Conservation (phyloP, 2,888 invertebrate genomes). For the Liodrosophila aerea region DNA sequence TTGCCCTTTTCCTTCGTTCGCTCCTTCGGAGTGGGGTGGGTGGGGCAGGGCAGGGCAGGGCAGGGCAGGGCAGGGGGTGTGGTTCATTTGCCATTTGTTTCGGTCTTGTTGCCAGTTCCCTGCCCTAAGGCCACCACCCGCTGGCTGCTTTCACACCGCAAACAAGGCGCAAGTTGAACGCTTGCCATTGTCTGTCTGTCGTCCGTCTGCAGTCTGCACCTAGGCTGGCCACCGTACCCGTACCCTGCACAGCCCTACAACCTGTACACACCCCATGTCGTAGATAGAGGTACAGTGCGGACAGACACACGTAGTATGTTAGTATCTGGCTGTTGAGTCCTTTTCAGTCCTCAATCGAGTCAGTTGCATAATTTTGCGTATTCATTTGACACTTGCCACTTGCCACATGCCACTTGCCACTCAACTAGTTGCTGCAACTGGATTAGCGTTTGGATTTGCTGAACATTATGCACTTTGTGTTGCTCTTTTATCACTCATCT, state of each 20-base stretch:
- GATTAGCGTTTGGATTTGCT: constrained; percentile 2
- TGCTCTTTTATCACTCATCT: constrained; percentile 1
- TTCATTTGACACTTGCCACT: constrained; percentile 4
- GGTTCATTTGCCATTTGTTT: constrained; percentile 34
- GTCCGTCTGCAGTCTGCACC: constrained; percentile 39
- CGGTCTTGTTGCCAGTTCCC: constrained; percentile 34
- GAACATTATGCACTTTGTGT: too few relatives aligned
- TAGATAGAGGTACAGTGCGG: too few relatives aligned
- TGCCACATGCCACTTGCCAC: constrained; percentile 5
- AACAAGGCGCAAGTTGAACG: constrained; percentile 35
- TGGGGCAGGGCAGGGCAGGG: too few relatives aligned
- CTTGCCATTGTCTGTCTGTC: constrained; percentile 50
- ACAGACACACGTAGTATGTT: too few relatives aligned
- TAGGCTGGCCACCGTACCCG: too few relatives aligned
- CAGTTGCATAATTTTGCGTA: too few relatives aligned
- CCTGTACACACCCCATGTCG: too few relatives aligned
- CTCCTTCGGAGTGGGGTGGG: not conserved
- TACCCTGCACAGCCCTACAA: too few relatives aligned
- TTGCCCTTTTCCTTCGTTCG: not conserved
- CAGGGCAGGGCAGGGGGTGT: too few relatives aligned
- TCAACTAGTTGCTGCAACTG: constrained; percentile 25
- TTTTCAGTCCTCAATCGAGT: constrained; percentile 6
- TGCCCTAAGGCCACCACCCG: constrained; percentile 30
- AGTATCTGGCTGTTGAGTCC: constrained; percentile 24
- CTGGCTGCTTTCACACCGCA: constrained; percentile 25